Percentiles rank a stretch among this genome's conserved stretches.
Evolutionary conservation across 2,113 vertebrate genomes (phyloP).

Genomic region (Epinephelus moara): DNA sequence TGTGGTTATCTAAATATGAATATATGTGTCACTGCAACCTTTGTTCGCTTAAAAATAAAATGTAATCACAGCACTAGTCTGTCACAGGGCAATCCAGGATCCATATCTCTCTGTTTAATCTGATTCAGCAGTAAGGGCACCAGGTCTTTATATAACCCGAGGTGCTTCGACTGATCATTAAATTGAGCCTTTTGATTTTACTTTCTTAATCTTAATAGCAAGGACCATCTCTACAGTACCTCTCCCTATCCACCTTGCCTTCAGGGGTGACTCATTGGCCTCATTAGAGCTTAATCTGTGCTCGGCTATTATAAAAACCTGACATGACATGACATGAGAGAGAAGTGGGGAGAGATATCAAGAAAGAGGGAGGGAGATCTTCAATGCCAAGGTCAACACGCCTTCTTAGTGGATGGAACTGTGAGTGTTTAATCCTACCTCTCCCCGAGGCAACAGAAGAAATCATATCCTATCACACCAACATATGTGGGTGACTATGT

Average conservation of each 20-base stretch:
- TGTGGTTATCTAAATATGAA: constrained; percentile 8
- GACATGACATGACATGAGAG: constrained; percentile 60
- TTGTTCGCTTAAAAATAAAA: background rate
- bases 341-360: background rate
- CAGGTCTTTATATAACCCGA: background rate
- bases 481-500: background rate
- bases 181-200: background rate
- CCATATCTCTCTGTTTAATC: background rate
- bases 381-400: constrained; percentile 55
- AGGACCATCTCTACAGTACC: background rate
- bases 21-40: constrained; percentile 5
- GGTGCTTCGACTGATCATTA: background rate
- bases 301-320: constrained; percentile 18
- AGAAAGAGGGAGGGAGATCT: constrained; percentile 17
- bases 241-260: constrained; percentile 56
- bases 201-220: background rate
- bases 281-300: constrained; percentile 33
- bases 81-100: background rate
- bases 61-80: background rate
- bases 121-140: background rate
- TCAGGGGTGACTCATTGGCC: constrained; percentile 38
- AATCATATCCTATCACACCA: background rate
- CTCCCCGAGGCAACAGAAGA: constrained; percentile 33
- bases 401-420: constrained; percentile 21
- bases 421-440: constrained; percentile 23